Evolutionary conservation across 2,797 vertebrate genomes (phyloP).

Genomic region (Leuciscus waleckii): DNA sequence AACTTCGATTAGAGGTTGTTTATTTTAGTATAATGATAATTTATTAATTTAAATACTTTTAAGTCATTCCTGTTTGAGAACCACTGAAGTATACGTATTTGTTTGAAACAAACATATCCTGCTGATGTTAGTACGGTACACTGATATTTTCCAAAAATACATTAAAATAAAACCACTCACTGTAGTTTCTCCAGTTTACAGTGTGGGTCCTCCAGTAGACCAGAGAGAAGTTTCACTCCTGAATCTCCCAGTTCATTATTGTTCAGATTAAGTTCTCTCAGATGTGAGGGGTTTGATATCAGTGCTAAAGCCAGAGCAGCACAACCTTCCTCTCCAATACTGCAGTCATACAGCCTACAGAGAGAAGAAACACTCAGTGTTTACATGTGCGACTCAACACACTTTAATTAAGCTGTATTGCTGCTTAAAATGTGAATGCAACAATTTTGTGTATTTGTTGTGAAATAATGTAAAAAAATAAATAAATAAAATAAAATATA

Average conservation of each 20-base stretch:
- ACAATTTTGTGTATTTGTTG: too few relatives aligned
- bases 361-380: background rate
- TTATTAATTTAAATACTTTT: background rate
- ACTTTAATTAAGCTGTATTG: too few relatives aligned
- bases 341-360: background rate
- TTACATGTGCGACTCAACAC: background rate
- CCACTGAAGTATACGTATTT: background rate
- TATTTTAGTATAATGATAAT: background rate
- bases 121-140: background rate
- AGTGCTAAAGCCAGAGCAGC: slow-evolving; percentile 13
- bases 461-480: too few relatives aligned
- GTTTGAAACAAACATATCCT: background rate
- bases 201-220: background rate
- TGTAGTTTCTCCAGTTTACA: background rate
- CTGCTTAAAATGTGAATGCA: too few relatives aligned
- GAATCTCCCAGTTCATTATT: background rate
- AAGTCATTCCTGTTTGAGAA: background rate
- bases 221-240: background rate
- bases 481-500: too few relatives aligned
- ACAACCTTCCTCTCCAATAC: background rate
- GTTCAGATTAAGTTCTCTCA: slow-evolving; percentile 11
- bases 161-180: background rate
- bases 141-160: background rate
- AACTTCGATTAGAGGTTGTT: background rate
- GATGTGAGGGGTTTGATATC: slow-evolving; percentile 12